Conservation (phyloP, 2,888 invertebrate species). For the Lathronympha strigana region DNA sequence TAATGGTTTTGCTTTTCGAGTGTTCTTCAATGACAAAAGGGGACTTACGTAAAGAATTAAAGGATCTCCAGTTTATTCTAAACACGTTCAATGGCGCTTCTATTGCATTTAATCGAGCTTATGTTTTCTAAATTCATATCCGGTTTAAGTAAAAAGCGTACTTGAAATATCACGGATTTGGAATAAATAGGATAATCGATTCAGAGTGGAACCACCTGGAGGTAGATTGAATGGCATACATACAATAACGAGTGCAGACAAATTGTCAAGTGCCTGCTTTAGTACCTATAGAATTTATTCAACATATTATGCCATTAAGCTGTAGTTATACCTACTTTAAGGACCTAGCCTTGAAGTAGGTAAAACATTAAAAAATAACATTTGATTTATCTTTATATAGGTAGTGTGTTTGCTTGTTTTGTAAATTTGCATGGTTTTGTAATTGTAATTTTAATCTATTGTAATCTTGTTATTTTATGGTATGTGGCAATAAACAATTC, state of each 20-base stretch:
- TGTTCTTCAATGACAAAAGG: constrained; percentile 77
- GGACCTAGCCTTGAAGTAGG: too few relatives aligned
- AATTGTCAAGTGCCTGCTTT: constrained; percentile 5
- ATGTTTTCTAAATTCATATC: constrained; percentile 71
- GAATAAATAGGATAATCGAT: constrained; percentile 47
- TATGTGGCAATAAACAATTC: too few relatives aligned
- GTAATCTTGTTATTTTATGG: too few relatives aligned
- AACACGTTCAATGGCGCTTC: constrained; percentile 69
- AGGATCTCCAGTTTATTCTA: constrained; percentile 66
- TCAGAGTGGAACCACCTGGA: constrained; percentile 54
- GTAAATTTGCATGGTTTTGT: too few relatives aligned
- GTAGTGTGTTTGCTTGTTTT: too few relatives aligned
- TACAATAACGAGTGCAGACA: constrained; percentile 23
- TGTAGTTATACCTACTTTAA: too few relatives aligned
- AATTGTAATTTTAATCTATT: too few relatives aligned
- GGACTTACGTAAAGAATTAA: constrained; percentile 61
- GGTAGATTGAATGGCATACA: constrained; percentile 44
- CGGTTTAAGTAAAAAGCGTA: constrained; percentile 67
- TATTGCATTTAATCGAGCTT: constrained; percentile 60
- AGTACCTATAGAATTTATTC: constrained; percentile 24
- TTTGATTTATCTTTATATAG: too few relatives aligned
- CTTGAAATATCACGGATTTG: constrained; percentile 53
- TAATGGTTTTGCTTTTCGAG: constrained; percentile 70
- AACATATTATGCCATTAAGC: constrained; percentile 19
- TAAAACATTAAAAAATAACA: too few relatives aligned